phyloP scores from a whole-genome alignment of 2,113 vertebrate species.

The Thomomys bottae region DNA sequence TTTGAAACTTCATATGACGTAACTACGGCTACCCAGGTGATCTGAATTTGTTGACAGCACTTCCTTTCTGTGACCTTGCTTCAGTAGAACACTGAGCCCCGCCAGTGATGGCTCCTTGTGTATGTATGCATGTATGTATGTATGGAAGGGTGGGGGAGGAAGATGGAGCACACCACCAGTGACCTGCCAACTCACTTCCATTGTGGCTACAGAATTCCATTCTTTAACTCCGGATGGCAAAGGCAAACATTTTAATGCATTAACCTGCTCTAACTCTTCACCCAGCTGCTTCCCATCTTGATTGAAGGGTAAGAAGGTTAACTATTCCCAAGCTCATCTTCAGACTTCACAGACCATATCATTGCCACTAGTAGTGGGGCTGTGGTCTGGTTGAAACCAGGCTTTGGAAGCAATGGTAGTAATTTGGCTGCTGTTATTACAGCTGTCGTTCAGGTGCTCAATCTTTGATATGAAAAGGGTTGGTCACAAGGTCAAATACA shows the following conservation, averaged over 20 bases:
- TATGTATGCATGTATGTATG: no score
- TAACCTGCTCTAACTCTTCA: slow-evolving; percentile 59
- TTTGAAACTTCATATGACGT: background rate
- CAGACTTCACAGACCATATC: slow-evolving; percentile 49
- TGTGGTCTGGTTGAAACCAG: background rate
- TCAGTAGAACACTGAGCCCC: slow-evolving; percentile 13
- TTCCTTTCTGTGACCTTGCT: background rate
- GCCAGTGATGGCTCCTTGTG: background rate
- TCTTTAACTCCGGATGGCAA: slow-evolving; percentile 24
- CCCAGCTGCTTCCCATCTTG: slow-evolving; percentile 61
- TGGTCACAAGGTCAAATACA: background rate
- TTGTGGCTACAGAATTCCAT: slow-evolving; percentile 16
- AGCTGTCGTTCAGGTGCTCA: background rate
- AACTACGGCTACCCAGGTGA: background rate
- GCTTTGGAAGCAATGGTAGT: background rate
- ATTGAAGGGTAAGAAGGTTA: slow-evolving; percentile 66
- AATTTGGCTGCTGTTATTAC: background rate
- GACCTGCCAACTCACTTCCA: slow-evolving; percentile 13
- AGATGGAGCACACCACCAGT: background rate
- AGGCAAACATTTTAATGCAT: slow-evolving; percentile 55
- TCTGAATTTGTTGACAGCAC: background rate
- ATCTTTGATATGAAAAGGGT: slow-evolving; percentile 28
- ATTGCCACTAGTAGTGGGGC: background rate
- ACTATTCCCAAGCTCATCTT: slow-evolving; percentile 65
- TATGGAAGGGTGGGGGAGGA: background rate